Evolutionary conservation across 2,797 vertebrate genomes (phyloP).

Genomic region (Gastrophryne carolinensis): DNA sequence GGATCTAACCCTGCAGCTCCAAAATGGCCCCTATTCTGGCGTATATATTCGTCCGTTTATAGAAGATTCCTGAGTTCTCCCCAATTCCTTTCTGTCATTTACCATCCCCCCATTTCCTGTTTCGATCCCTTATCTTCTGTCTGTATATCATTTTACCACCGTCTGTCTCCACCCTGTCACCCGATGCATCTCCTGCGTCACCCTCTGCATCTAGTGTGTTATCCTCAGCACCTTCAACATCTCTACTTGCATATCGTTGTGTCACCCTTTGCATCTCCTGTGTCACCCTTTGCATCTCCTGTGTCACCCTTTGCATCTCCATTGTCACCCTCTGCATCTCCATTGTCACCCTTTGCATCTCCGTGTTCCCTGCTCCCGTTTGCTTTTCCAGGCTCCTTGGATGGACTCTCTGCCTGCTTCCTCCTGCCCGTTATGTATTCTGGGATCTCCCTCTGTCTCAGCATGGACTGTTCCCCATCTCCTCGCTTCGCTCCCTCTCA

Average conservation of each 20-base stretch:
- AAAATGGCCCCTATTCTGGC: not conserved
- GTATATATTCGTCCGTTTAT: not conserved
- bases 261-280: too few relatives aligned
- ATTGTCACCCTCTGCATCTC: not conserved
- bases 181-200: not conserved
- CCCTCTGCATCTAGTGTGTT: not conserved
- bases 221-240: too few relatives aligned
- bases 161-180: too few relatives aligned
- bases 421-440: constrained; percentile 18
- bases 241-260: too few relatives aligned
- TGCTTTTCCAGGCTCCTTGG: constrained; percentile 39
- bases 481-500: not conserved
- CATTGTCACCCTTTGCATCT: not conserved
- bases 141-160: too few relatives aligned
- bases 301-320: not conserved
- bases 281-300: not conserved
- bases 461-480: constrained; percentile 28
- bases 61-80: too few relatives aligned
- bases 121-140: too few relatives aligned
- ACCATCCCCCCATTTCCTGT: not conserved
- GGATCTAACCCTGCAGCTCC: not conserved
- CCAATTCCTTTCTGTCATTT: too few relatives aligned
- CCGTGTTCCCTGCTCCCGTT: constrained; percentile 45
- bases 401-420: constrained; percentile 31
- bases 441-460: constrained; percentile 33